Evolutionary conservation across 2,888 invertebrate genomes (phyloP), one percentile per base, ranked within the genome.

Genomic region (Drosophila atripex): DNA sequence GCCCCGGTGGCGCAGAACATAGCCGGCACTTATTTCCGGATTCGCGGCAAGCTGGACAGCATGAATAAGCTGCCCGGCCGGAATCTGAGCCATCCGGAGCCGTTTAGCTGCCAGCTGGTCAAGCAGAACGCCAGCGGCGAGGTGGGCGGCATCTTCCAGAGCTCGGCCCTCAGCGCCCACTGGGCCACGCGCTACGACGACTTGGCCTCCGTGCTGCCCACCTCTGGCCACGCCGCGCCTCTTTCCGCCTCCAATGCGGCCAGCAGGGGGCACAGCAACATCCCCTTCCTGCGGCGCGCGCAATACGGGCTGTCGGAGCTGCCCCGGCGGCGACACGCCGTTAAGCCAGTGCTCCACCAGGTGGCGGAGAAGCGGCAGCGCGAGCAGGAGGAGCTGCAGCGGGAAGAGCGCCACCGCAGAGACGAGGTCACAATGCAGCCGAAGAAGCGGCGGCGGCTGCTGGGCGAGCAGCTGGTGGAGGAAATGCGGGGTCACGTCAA

Each of bases 71-170:
- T 73, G 84, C 25, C 56, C 53, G 23, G 12, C 51, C 9, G 16
- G 23, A 87, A 75, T 16, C 38, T 38, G 0, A 46, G 49, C 0
- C 66, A 82, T 2, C 89, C 89, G 3, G 79, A 79, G 25, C 91
- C 91, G 0, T 76, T 91, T 2, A 91, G 91, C 59, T 86, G 89
- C 32, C 90, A 91, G 65, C 66, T 91, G 25, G 88, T 88, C 32
- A 89, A 88, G 32, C 84, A 90, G 55, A 88, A 87, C 60, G 88
- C 86, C 18, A 89, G 84, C 51, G 88, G 88, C 9, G 59, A 89
- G 9, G 32, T 88, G 30, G 89, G 87, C 6, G 89, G 88, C 1
- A 88, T 91, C 32, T 91, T 90, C 35, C 89, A 91, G 11, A 89
- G 89, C 56, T 89, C 90, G 1, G 89, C 90, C 0, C 55, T 91